These are phyloP conservation scores for Phalacrocorax carbo DNA, from an alignment of 2,113 vertebrate species.

Conservation along the genomic window DNA sequence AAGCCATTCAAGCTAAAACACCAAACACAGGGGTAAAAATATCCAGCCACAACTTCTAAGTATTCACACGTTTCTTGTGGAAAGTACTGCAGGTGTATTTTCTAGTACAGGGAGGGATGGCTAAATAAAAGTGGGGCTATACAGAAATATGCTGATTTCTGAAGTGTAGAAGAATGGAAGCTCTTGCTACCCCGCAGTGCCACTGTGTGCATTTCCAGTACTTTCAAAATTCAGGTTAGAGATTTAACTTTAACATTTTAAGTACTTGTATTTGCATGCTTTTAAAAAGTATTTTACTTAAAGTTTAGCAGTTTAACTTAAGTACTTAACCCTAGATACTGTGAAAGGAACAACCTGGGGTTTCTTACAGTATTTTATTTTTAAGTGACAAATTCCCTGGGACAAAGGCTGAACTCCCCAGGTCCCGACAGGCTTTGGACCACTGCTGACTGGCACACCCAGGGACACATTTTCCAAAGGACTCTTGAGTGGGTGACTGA, in stretches of 20 bases:
- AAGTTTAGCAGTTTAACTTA: not conserved
- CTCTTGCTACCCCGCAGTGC: not conserved
- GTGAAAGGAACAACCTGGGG: not conserved
- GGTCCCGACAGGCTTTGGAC: not conserved
- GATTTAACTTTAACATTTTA: not conserved
- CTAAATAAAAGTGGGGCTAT: not conserved
- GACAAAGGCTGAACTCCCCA: not conserved
- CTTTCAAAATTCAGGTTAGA: not conserved
- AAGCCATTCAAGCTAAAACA: not conserved
- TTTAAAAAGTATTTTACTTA: not conserved
- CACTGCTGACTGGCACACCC: rapidly evolving
- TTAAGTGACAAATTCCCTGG: not conserved
- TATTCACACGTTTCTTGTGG: not conserved
- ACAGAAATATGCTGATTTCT: not conserved
- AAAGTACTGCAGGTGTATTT: not conserved
- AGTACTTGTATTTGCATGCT: not conserved
- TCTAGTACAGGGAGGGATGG: not conserved
- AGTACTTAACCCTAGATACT: not conserved
- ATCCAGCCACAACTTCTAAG: not conserved
- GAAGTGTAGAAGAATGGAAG: not conserved
- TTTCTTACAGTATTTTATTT: not conserved
- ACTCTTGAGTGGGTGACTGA: rapidly evolving
- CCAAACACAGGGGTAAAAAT: not conserved
- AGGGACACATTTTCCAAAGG: not conserved
- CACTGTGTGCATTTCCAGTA: not conserved